Evolutionary conservation across 2,888 invertebrate genomes (phyloP).

Genomic region (Spodoptera exigua): DNA sequence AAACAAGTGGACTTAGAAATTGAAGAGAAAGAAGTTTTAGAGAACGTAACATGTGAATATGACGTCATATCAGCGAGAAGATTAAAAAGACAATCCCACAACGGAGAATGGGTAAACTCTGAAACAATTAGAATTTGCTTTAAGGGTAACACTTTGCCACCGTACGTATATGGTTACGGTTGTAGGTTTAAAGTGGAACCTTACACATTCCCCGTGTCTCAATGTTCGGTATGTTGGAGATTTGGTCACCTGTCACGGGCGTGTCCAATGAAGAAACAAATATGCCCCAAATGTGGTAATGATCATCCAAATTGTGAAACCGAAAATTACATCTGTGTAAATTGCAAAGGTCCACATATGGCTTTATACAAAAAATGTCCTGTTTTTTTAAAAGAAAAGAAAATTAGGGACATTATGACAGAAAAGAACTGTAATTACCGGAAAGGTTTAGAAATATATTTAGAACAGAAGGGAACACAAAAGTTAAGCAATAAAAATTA

Average conservation of each 20-base stretch:
- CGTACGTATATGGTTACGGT: too few relatives aligned
- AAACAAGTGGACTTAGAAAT: too few relatives aligned
- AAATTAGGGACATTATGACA: constrained; percentile 11
- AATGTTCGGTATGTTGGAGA: constrained; percentile 7
- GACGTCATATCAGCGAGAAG: too few relatives aligned
- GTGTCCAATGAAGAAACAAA: background rate
- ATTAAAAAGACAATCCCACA: too few relatives aligned
- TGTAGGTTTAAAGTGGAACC: too few relatives aligned
- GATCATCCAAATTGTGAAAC: constrained; percentile 3
- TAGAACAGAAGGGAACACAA: background rate
- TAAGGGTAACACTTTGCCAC: too few relatives aligned
- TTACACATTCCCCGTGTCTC: background rate
- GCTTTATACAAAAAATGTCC: constrained; percentile 16
- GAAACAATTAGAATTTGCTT: too few relatives aligned
- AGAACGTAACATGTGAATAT: too few relatives aligned
- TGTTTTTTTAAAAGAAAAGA: constrained; percentile 19
- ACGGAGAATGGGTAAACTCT: too few relatives aligned
- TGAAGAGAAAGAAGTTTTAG: too few relatives aligned
- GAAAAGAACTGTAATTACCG: constrained; percentile 8
- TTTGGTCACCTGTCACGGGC: background rate
- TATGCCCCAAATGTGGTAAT: constrained; percentile 7
- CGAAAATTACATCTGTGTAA: background rate
- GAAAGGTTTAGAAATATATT: constrained; percentile 1
- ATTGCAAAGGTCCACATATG: constrained; percentile 21
- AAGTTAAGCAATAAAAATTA: background rate